Evolutionary conservation across 2,113 vertebrate species (phyloP).

Genomic region (Corydoras sp.): DNA sequence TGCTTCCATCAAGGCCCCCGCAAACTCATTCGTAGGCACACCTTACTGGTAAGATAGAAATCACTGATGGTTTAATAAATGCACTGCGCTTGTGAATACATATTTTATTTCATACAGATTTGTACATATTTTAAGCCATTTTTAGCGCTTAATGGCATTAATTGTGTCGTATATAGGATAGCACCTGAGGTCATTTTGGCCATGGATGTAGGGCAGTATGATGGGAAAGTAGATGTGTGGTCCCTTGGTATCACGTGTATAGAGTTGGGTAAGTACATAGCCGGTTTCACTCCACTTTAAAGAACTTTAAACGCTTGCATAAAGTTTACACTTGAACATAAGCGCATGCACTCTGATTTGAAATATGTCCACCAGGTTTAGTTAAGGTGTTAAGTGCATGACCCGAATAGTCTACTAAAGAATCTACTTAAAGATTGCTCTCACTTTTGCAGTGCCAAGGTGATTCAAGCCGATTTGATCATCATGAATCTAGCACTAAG

Average conservation of each 20-base stretch:
- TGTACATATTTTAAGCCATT: neutral
- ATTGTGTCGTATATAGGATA: conserved; percentile 69
- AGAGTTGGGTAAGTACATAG: conserved; percentile 73
- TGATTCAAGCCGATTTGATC: no score
- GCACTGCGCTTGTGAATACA: neutral
- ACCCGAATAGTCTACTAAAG: no score
- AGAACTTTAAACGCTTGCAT: no score
- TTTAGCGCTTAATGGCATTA: neutral
- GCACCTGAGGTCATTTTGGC: conserved; percentile 89
- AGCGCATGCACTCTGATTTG: no score
- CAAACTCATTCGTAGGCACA: conserved; percentile 89
- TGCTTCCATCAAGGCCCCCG: conserved; percentile 82
- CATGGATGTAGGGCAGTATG: conserved; percentile 91
- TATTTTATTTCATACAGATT: neutral
- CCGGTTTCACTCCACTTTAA: neutral
- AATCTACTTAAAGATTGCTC: no score
- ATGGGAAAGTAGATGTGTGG: conserved; percentile 92
- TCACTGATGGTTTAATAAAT: neutral
- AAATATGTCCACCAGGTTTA: no score
- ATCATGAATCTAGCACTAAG: no score
- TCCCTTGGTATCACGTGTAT: conserved; percentile 91
- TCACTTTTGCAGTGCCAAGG: no score
- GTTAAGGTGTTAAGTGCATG: no score
- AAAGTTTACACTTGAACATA: no score
- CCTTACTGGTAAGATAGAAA: conserved; percentile 76